Conservation (phyloP, 30 jellyfish, hydroid and myxozoan genomes). For the Cassiopea xamachana region DNA sequence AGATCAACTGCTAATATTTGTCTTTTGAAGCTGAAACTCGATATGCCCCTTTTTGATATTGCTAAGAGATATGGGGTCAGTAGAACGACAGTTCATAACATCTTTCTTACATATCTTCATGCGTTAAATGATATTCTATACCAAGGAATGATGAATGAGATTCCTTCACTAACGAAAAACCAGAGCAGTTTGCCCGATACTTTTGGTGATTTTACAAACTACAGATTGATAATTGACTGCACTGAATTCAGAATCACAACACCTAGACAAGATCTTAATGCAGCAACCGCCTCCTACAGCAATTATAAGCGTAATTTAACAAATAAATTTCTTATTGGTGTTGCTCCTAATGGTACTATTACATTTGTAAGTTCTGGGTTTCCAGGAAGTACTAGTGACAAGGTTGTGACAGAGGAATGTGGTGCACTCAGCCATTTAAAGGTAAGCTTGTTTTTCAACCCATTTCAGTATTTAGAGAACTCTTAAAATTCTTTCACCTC, state of each 20-base stretch:
- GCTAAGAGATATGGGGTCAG: no score
- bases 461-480: no score
- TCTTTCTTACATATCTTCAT: no score
- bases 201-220: not conserved
- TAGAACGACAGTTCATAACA: no score
- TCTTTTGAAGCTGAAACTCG: no score
- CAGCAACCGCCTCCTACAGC: slow-evolving; percentile 40
- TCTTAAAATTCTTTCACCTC: no score
- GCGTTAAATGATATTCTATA: no score
- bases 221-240: slow-evolving; percentile 55
- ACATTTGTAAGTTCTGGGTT: slow-evolving; percentile 48
- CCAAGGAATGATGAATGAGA: no score
- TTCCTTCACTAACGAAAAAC: no score
- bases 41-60: no score
- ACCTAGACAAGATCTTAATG: slow-evolving; percentile 42
- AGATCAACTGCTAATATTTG: no score
- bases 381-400: slow-evolving; percentile 64
- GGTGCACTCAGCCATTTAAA: slow-evolving; percentile 24
- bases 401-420: slow-evolving; percentile 18
- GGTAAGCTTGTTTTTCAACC: not conserved
- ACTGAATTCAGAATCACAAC: slow-evolving; percentile 44
- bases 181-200: no score
- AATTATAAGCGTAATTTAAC: slow-evolving; percentile 46
- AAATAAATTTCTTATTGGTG: slow-evolving; percentile 39
- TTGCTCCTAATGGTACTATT: slow-evolving; percentile 45